These are phyloP conservation scores for Scolopax mira DNA, from an alignment of 2,113 vertebrate species.

Conservation along the genomic window DNA sequence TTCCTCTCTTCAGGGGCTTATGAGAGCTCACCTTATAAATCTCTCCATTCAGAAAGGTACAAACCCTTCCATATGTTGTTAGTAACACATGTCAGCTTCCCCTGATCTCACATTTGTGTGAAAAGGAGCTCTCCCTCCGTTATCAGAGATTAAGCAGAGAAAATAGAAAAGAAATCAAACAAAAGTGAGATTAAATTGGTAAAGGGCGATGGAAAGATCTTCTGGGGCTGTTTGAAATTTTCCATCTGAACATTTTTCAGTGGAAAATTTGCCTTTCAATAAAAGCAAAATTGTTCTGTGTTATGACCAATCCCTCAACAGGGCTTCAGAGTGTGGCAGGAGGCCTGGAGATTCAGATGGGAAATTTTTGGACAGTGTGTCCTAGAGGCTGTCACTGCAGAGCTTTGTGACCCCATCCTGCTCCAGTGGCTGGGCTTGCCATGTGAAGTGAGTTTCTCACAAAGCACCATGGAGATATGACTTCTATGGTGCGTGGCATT, in stretches of 20 bases:
- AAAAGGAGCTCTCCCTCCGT: not conserved
- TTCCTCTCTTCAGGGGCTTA: not conserved
- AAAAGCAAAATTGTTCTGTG: not conserved
- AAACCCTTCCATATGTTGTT: not conserved
- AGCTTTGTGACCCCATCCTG: not conserved
- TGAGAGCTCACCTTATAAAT: slow-evolving; percentile 41
- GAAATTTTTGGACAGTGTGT: not conserved
- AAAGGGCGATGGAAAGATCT: not conserved
- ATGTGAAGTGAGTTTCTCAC: not conserved
- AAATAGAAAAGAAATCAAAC: slow-evolving; percentile 1
- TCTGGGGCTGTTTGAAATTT: slow-evolving; percentile 31
- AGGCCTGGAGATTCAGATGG: slow-evolving; percentile 24
- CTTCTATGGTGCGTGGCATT: not conserved
- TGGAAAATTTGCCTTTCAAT: slow-evolving; percentile 21
- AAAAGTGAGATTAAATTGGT: not conserved
- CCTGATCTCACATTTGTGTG: not conserved
- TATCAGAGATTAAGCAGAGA: not conserved
- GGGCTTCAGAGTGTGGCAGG: slow-evolving; percentile 5
- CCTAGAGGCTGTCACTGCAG: not conserved
- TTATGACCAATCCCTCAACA: slow-evolving; percentile 1
- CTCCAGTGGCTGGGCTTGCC: not conserved
- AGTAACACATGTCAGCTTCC: not conserved
- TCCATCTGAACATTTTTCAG: slow-evolving; percentile 43
- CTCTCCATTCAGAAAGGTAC: not conserved
- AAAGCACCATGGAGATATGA: not conserved